Evolutionary conservation across 2,888 invertebrate genomes (phyloP), one percentile per base, ranked within the genome.

Genomic region (Cheiracanthium punctorium): DNA sequence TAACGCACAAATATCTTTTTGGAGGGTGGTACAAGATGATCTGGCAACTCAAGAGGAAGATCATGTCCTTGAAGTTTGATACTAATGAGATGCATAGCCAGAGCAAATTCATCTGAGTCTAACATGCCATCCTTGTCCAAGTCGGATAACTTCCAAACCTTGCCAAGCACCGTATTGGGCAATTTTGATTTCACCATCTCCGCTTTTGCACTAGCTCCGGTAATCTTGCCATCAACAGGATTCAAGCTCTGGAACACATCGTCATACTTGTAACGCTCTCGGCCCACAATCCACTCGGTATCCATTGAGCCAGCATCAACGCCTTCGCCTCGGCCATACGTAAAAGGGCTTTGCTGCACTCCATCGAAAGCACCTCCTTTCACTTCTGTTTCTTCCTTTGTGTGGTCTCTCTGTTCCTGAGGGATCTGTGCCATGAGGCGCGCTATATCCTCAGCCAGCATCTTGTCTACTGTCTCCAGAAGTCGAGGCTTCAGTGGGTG

Each of bases 111-210:
- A 90, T 99, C 99, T 14, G 94, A 93, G 92, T 99, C 99, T 90
- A 99, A 93, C 93, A 96, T 95, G 48, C 98, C 98, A 92, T 98
- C 98, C 90, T 95, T 95, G 93, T 99, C 99, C 89, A 98, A 95
- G 93, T 99, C 99, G 0, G 99, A 95, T 89, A 99, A 93, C 92
- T 98, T 99, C 99, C 99, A 99, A 90, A 99, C 97, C 65, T 93
- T 94, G 90, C 98, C 97, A 89, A 99, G 94, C 88, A 98, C 98
- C 41, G 96, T 96, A 92, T 99, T 99, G 10, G 99, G 99, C 91
- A 99, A 93, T 93, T 98, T 99, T 33, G 98, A 98, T 93, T 98
- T 98, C 88, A 98, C 95, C 96, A 99, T 97, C 93, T 98, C 98
- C 74, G 95, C 94, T 93, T 97, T 98, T 80, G 98, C 98, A 96